These are phyloP conservation scores for Sarcophilus harrisii DNA, from an alignment of 2,797 vertebrate species.

Conservation along the genomic window DNA sequence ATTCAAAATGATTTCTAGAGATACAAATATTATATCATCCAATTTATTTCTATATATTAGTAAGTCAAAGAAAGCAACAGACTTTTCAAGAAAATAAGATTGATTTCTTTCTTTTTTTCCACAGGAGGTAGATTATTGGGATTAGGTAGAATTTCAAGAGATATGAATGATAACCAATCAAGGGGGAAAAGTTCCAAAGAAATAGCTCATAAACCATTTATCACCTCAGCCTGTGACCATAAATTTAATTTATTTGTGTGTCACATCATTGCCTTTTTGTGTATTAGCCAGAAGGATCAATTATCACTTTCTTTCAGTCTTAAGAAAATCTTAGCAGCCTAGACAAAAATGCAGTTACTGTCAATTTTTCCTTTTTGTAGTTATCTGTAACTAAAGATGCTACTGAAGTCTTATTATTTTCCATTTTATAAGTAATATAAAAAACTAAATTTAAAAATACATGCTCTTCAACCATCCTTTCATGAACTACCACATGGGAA, in stretches of 20 bases:
- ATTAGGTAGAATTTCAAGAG: background rate
- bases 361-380: accelerated
- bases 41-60: background rate
- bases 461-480: background rate
- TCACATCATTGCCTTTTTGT: background rate
- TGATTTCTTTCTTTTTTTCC: background rate
- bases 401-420: background rate
- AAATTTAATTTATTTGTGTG: background rate
- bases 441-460: background rate
- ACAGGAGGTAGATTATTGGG: background rate
- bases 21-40: background rate
- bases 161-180: background rate
- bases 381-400: background rate
- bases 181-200: background rate
- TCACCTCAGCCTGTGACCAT: background rate
- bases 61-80: background rate
- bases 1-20: background rate
- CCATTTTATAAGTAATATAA: background rate
- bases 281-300: background rate
- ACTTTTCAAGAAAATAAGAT: accelerated
- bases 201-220: background rate
- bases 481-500: background rate
- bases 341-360: background rate
- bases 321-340: background rate
- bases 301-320: slow-evolving; percentile 3